Evolutionary conservation across 2,888 invertebrate species (phyloP).

Genomic region (Aphrophora alni): DNA sequence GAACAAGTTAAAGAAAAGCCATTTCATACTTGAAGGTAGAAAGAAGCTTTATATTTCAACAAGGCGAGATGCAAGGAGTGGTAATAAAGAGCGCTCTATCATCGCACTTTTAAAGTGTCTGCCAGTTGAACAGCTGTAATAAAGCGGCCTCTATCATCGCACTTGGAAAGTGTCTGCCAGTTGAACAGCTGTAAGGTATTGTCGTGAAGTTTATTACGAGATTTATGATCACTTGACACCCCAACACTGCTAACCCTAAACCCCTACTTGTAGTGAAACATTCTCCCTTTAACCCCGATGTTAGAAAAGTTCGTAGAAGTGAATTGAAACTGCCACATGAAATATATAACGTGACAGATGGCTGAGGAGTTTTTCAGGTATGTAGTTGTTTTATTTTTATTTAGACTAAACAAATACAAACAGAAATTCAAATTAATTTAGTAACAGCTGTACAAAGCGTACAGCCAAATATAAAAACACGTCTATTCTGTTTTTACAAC

Average conservation of each 20-base stretch:
- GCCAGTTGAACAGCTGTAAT: background rate
- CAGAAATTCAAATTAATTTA: no score
- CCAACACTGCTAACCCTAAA: background rate
- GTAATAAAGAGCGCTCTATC: background rate
- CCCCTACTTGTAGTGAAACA: background rate
- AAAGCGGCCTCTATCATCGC: background rate
- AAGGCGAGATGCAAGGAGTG: background rate
- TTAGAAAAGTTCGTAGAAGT: background rate
- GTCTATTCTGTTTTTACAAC: no score
- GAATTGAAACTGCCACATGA: background rate
- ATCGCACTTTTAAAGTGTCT: background rate
- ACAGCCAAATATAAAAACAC: no score
- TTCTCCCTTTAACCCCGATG: background rate
- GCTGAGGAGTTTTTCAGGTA: no score
- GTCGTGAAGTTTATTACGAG: conserved; percentile 1
- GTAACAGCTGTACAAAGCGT: no score
- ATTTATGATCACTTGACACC: background rate
- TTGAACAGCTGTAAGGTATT: conserved; percentile 3
- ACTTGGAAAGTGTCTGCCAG: background rate
- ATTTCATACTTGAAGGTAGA: background rate
- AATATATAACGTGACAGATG: background rate
- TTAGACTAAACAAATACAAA: no score
- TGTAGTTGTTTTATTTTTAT: no score
- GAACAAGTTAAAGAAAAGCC: background rate
- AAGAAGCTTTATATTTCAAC: background rate